Conservation (phyloP, 2,797 vertebrate genomes). For the Hoplostethus atlanticus region DNA sequence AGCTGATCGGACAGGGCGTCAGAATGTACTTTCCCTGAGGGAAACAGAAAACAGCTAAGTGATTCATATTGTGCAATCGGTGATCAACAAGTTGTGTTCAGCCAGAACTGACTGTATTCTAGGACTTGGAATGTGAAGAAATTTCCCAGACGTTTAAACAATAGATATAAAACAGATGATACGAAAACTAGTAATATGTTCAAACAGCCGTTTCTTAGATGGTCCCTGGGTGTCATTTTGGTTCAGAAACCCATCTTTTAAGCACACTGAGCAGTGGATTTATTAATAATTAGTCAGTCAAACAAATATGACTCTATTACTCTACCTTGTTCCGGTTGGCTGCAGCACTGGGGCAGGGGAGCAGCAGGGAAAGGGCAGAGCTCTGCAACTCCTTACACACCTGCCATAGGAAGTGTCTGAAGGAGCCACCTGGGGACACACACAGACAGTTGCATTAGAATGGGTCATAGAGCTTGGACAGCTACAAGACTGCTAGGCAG, state of each 20-base stretch:
- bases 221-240: too few species aligned
- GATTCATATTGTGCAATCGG: background rate
- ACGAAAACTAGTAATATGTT: background rate
- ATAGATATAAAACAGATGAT: background rate
- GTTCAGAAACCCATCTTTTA: too few species aligned
- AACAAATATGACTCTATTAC: background rate
- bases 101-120: background rate
- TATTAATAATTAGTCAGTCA: too few species aligned
- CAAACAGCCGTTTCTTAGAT: background rate
- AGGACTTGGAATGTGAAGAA: background rate
- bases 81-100: conserved; percentile 1
- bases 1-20: conserved; percentile 94
- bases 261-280: too few species aligned
- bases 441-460: conserved; percentile 30
- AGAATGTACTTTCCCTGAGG: conserved; percentile 95
- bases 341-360: conserved; percentile 94
- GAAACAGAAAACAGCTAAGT: conserved; percentile 20
- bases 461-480: conserved; percentile 4
- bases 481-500: background rate
- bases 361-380: conserved; percentile 92
- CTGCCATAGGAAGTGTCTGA: conserved; percentile 99
- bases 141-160: background rate
- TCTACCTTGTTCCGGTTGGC: conserved; percentile 97
- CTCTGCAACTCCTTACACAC: conserved; percentile 99
- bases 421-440: conserved; percentile 89